phyloP scores from a whole-genome alignment of 2,888 invertebrate genomes.

The Eupithecia pulchellata region DNA sequence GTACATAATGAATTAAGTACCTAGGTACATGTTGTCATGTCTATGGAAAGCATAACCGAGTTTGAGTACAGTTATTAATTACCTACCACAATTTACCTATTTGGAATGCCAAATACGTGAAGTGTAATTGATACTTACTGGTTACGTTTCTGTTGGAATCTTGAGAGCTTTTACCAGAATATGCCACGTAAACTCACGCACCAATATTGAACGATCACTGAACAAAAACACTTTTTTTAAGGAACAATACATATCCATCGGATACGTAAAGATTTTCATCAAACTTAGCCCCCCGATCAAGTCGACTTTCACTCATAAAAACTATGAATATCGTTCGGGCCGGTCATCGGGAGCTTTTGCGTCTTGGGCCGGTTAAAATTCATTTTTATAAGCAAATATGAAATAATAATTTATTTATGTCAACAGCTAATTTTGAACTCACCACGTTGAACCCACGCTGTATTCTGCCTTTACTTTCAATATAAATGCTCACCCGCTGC shows the following conservation, averaged over 20 bases:
- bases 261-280: neutral
- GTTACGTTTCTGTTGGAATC: neutral
- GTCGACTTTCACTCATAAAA: neutral
- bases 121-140: neutral
- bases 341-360: too few species aligned
- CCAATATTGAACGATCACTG: neutral
- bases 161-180: neutral
- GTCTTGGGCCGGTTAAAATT: neutral
- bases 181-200: neutral
- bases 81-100: neutral
- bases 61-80: constrained; percentile 6
- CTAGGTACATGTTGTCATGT: neutral
- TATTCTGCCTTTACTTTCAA: neutral
- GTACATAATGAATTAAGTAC: neutral
- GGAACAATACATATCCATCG: too few species aligned
- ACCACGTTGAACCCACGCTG: neutral
- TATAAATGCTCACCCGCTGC: neutral
- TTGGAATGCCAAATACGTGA: neutral
- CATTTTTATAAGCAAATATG: neutral
- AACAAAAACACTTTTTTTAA: neutral
- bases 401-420: neutral
- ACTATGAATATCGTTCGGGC: too few species aligned
- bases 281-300: neutral
- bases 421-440: neutral
- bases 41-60: neutral